Percentiles rank a stretch among this genome's conserved stretches.
Conservation (phyloP, 2,888 invertebrate species). For the Carterocephalus palaemon region DNA sequence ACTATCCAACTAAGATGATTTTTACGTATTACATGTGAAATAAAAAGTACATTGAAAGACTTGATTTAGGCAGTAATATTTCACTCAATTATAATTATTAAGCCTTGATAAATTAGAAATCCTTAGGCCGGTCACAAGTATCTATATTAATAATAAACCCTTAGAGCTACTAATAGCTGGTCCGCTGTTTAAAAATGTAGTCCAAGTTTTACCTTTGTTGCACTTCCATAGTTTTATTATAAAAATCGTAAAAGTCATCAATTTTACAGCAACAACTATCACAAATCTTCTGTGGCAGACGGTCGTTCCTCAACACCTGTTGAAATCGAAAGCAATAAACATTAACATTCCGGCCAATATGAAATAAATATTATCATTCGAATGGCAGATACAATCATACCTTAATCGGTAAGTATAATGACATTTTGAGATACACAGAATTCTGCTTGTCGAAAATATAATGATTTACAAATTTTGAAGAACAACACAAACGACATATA, state of each 20-base stretch:
- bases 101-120: too few species aligned
- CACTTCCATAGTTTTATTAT: constrained; percentile 82
- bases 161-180: constrained; percentile 24
- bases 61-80: too few species aligned
- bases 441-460: constrained; percentile 84
- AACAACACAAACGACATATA: constrained; percentile 70
- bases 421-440: constrained; percentile 84
- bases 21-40: too few species aligned
- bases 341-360: constrained; percentile 26
- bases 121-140: too few species aligned
- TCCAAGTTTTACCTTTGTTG: constrained; percentile 73
- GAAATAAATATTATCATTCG: constrained; percentile 39
- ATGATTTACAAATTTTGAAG: constrained; percentile 79
- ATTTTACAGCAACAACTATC: constrained; percentile 85
- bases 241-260: constrained; percentile 85
- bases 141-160: too few species aligned
- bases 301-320: constrained; percentile 82
- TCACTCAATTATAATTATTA: too few species aligned
- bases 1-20: too few species aligned
- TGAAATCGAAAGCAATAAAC: constrained; percentile 34
- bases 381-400: constrained; percentile 55
- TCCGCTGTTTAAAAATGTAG: background rate
- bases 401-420: constrained; percentile 86
- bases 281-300: constrained; percentile 84
- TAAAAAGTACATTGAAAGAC: too few species aligned